Conservation (phyloP, 2,888 invertebrate species). For the Heliothis peltigera region DNA sequence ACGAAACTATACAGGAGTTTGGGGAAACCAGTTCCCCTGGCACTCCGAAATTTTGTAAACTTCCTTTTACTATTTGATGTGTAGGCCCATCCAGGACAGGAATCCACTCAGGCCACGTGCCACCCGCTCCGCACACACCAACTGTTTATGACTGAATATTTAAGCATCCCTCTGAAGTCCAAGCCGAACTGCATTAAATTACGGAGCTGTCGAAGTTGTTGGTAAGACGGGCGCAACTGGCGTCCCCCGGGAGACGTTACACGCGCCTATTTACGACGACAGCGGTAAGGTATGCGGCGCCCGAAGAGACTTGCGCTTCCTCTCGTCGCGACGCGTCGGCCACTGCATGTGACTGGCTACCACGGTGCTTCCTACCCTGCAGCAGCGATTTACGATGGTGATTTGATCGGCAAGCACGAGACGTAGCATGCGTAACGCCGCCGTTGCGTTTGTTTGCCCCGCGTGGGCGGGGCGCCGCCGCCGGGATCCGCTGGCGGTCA, state of each 20-base stretch:
- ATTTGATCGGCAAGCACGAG: not conserved
- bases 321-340: too few species aligned
- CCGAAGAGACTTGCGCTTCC: too few species aligned
- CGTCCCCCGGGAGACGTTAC: conserved; percentile 32
- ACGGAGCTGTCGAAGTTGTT: conserved; percentile 25
- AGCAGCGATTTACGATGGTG: too few species aligned
- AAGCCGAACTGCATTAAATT: not conserved
- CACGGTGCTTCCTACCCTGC: too few species aligned
- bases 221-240: conserved; percentile 8
- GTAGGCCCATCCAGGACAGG: too few species aligned
- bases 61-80: too few species aligned
- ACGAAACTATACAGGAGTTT: too few species aligned
- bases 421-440: not conserved
- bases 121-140: too few species aligned
- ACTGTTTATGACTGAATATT: not conserved
- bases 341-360: too few species aligned
- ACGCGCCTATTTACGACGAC: conserved; percentile 28
- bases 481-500: conserved; percentile 10
- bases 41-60: too few species aligned
- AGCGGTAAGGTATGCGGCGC: not conserved
- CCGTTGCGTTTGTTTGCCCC: not conserved
- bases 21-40: too few species aligned
- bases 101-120: too few species aligned
- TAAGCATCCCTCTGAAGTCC: not conserved
- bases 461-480: conserved; percentile 13